A percentile compares a stretch with the other conserved stretches of the same genome.
phyloP scores from a whole-genome alignment of 2,888 invertebrate genomes.

The Caenorhabditis virilis region DNA sequence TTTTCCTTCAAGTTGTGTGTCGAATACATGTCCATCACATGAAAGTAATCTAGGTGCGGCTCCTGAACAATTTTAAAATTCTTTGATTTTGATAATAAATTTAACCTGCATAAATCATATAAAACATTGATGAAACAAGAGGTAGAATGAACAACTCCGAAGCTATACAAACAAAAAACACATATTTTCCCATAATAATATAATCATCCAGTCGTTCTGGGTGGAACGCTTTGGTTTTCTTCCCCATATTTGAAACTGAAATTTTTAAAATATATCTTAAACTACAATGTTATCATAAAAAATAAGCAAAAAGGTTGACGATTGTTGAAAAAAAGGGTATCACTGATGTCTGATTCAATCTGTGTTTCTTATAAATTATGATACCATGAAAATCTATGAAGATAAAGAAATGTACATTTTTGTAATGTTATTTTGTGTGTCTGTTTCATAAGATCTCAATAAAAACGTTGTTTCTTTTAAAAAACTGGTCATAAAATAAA shows the following conservation, averaged over 20 bases:
- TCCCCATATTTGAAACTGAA: not conserved
- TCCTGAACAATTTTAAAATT: slow-evolving; percentile 17
- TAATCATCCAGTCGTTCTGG: slow-evolving; percentile 40
- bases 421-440: too few relatives aligned
- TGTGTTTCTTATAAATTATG: too few relatives aligned
- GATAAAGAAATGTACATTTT: too few relatives aligned
- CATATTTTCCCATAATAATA: slow-evolving; percentile 46
- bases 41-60: slow-evolving; percentile 33
- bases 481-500: too few relatives aligned
- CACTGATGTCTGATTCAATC: too few relatives aligned
- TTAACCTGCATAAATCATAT: slow-evolving; percentile 57
- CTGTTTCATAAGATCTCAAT: too few relatives aligned
- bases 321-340: too few relatives aligned
- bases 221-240: not conserved
- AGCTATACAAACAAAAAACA: slow-evolving; percentile 36
- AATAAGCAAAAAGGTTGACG: too few relatives aligned
- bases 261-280: too few relatives aligned
- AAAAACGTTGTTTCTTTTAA: too few relatives aligned
- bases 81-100: not conserved
- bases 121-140: slow-evolving; percentile 48
- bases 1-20: slow-evolving; percentile 23
- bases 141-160: slow-evolving; percentile 46
- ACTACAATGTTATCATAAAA: too few relatives aligned
- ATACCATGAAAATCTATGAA: too few relatives aligned
- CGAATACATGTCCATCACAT: slow-evolving; percentile 22